Evolutionary conservation across 2,113 vertebrate genomes (phyloP), one percentile per base, ranked within the genome.

Genomic region (Passer domesticus): DNA sequence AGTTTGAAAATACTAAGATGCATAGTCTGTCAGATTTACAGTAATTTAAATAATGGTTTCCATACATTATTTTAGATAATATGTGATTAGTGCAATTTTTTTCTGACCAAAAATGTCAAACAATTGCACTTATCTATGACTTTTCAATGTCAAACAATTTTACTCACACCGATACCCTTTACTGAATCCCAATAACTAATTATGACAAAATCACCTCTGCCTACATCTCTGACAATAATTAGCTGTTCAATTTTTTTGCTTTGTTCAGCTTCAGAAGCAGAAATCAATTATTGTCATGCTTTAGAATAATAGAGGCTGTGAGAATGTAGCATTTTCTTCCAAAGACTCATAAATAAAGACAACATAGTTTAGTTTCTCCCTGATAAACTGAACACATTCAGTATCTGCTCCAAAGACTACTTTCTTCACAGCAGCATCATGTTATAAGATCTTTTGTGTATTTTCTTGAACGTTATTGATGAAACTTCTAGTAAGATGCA

Each of bases 101-200:
- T 82, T 75, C 46, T 79, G 24, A 35, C 6, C 18, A 56, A 56
- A 56, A 56, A 9, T 37, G 16, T 46, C 30, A 75, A 78, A 60
- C 2, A 78, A 43, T n/a, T 77, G 2, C 5, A 58, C 2, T 49
- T 56, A 56, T n/a, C 33, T 23, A 58, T n/a, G 56, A n/a, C 13
- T 15, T 35, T 15, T 15, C 14, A n/a, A 23, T 59, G 7, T 46
- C 25, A 78, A 75, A 47, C 1, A 74, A 37, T 37, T 74, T 2
- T 4, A 55, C 2, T 37, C 9, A 37, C 21, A 37, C 2, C 0
- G 1, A 80, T 83, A n/a, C 4, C 5, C 11, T 73, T 76, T 86
- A 39, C 22, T 62, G 31, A 91, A 77, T 12, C 15, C 13, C 31
- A 58, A 6, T 74, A 89, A 52, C 2, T 80, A 85, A 86, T 77